Percentiles rank a stretch among this genome's conserved stretches.
Conservation (phyloP, 2,797 vertebrate genomes). For the Danio tinwini region DNA sequence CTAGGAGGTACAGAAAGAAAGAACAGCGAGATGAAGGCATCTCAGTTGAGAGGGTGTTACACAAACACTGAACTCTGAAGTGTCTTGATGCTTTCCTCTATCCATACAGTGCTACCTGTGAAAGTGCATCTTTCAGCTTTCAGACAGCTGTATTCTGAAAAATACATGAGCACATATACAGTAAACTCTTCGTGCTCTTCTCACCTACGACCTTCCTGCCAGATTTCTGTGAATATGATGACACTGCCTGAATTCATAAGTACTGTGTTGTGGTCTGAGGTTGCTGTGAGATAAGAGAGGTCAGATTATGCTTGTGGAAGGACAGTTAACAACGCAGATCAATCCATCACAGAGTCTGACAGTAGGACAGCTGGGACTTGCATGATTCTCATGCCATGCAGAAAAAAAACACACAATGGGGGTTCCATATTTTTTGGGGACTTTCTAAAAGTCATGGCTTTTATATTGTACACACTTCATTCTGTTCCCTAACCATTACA, state of each 20-base stretch:
- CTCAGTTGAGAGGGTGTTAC: background rate
- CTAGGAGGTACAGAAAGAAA: background rate
- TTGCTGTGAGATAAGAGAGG: slow-evolving; percentile 15
- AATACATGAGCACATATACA: slow-evolving; percentile 15
- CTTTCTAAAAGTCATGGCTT: no score
- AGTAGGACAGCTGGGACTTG: background rate
- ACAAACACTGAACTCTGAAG: background rate
- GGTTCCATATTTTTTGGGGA: background rate
- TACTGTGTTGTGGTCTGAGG: background rate
- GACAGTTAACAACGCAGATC: slow-evolving; percentile 3
- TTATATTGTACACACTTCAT: no score
- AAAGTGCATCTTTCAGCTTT: background rate
- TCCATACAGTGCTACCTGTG: background rate
- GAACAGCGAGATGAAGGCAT: background rate
- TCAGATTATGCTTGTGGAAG: slow-evolving; percentile 8
- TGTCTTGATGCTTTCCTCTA: background rate
- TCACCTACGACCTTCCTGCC: slow-evolving; percentile 11
- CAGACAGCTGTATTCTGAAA: slow-evolving; percentile 9
- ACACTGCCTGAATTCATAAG: slow-evolving; percentile 16
- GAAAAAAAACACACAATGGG: slow-evolving; percentile 38
- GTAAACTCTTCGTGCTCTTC: slow-evolving; percentile 3
- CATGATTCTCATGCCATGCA: background rate
- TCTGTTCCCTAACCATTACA: no score
- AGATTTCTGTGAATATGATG: slow-evolving; percentile 27
- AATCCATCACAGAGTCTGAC: background rate